A percentile compares a stretch with the other conserved stretches of the same genome.
These are phyloP conservation scores for Acrocephalus scirpaceus DNA, from an alignment of 2,797 vertebrate species.

Conservation along the genomic window DNA sequence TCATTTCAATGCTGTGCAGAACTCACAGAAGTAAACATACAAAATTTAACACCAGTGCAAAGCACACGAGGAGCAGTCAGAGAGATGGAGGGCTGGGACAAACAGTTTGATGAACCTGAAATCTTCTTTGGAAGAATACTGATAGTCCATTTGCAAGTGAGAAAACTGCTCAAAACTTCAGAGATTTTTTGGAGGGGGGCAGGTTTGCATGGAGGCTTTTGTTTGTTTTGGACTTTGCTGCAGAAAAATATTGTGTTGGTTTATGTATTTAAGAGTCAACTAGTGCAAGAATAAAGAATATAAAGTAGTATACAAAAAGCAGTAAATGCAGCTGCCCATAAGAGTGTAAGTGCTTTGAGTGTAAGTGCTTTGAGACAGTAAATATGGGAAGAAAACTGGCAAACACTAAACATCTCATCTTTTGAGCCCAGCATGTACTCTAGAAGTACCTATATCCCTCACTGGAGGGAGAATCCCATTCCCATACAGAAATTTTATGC, in stretches of 20 bases:
- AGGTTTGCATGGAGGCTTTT: neutral
- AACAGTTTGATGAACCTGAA: constrained; percentile 30
- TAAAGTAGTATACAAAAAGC: neutral
- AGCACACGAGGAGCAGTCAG: neutral
- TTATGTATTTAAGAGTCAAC: neutral
- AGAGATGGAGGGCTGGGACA: neutral
- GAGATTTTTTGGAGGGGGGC: neutral
- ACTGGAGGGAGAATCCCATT: neutral
- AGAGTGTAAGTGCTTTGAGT: neutral
- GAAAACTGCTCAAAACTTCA: neutral
- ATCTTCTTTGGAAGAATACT: neutral
- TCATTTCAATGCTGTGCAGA: constrained; percentile 36
- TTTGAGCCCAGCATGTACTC: neutral
- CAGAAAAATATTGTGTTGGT: neutral
- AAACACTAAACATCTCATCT: neutral
- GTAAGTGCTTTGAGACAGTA: neutral
- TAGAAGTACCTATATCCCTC: neutral
- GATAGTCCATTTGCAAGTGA: neutral
- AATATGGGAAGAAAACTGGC: neutral
- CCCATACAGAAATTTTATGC: neutral
- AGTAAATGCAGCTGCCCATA: neutral
- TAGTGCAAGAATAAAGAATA: neutral
- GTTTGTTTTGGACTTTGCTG: neutral
- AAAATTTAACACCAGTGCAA: constrained; percentile 32
- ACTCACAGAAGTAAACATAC: constrained; percentile 3